Evolutionary conservation across 2,888 invertebrate genomes (phyloP).

Genomic region (Folsomia candida): DNA sequence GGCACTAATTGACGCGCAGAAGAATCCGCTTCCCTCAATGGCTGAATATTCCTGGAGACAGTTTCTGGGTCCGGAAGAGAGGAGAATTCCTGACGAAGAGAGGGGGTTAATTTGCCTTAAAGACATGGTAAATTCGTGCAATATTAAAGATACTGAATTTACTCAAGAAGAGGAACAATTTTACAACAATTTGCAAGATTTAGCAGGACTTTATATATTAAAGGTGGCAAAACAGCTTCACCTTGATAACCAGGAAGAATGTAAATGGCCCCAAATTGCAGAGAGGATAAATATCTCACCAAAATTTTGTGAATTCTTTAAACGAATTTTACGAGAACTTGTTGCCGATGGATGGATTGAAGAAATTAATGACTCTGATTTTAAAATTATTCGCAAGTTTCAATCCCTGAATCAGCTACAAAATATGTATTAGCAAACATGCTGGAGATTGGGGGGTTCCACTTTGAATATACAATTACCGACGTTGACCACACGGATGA

Average conservation of each 20-base stretch:
- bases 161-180: no score
- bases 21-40: background rate
- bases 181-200: no score
- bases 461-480: slow-evolving; percentile 18
- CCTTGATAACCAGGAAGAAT: background rate
- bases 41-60: background rate
- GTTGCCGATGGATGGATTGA: background rate
- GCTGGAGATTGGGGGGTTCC: slow-evolving; percentile 11
- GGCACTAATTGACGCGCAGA: background rate
- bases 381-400: background rate
- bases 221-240: background rate
- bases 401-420: background rate
- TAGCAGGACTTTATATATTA: background rate
- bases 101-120: background rate
- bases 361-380: background rate
- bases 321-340: background rate
- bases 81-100: background rate
- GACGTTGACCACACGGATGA: slow-evolving; percentile 25
- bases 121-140: no score
- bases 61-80: background rate
- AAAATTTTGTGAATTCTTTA: background rate
- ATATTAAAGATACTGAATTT: no score
- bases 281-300: background rate
- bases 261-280: background rate
- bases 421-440: background rate